Conservation (phyloP, 2,888 invertebrate species). For the Drosophila merina region DNA sequence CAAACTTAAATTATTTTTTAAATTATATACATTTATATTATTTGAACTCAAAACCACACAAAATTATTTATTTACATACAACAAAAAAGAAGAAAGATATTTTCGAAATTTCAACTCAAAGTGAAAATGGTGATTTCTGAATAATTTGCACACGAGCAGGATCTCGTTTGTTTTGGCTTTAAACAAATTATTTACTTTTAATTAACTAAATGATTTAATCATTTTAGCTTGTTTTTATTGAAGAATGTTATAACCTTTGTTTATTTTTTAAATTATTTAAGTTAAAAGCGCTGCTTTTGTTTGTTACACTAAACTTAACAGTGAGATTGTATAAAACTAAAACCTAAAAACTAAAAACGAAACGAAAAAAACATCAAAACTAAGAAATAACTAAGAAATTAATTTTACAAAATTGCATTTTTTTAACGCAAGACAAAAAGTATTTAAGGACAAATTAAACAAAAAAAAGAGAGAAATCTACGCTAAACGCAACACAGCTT, state of each 20-base stretch:
- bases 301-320: slow-evolving; percentile 42
- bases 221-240: slow-evolving; percentile 62
- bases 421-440: slow-evolving; percentile 68
- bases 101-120: slow-evolving; percentile 62
- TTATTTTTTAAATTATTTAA: slow-evolving; percentile 70
- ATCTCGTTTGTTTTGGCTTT: slow-evolving; percentile 82
- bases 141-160: slow-evolving; percentile 81
- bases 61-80: slow-evolving; percentile 67
- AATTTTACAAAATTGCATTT: slow-evolving; percentile 57
- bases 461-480: slow-evolving; percentile 30
- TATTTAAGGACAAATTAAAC: slow-evolving; percentile 70
- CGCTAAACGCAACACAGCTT: slow-evolving; percentile 76
- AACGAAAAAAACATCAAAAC: slow-evolving; percentile 16
- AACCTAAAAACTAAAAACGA: slow-evolving; percentile 40
- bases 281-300: slow-evolving; percentile 61
- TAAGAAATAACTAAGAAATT: slow-evolving; percentile 41
- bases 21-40: slow-evolving; percentile 52
- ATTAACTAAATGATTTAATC: slow-evolving; percentile 58
- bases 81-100: slow-evolving; percentile 25
- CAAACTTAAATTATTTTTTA: slow-evolving; percentile 74
- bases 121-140: slow-evolving; percentile 46
- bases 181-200: slow-evolving; percentile 64
- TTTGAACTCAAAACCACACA: slow-evolving; percentile 46
- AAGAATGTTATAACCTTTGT: slow-evolving; percentile 73
- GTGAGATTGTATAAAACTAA: slow-evolving; percentile 51